Base-by-base conservation (phyloP, 2,888 invertebrate genomes). In the Parnassius apollo region DNA sequence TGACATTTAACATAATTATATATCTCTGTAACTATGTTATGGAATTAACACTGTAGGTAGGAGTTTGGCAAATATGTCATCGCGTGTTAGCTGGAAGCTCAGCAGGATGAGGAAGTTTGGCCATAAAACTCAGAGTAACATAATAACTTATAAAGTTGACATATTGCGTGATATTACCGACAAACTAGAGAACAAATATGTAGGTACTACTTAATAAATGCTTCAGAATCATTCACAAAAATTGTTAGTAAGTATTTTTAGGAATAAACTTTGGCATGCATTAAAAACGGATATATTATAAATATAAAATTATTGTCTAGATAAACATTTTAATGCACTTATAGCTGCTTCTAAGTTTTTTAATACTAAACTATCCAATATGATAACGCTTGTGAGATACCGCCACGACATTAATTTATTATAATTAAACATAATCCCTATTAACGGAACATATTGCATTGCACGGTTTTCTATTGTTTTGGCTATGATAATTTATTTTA, bases 21-120 rank as follows among this genome's bases (percentile, higher is more conserved):
- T 45, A 7, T 45, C 45, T 57, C 9, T 52, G 13, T 18, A 49
- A 22, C 51, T 62, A 53, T 58, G 45, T 25, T 11, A 45, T 45
- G 42, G 52, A 59, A 57, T 54, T 59, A 62, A 45, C 49, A 54
- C 44, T 42, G 57, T 59, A 46, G 48, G 58, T 42, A 8, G 35
- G 18, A 62, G 62, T 59, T 62, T 13, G 54, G 44, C 42, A 58
- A 66, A 54, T 61, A 59, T 65, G 65, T 63, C 62, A 66, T 57
- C 52, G 54, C 58, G 57, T 62, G 53, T 65, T 59, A 66, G 58
- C 62, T 61, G 49, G 52, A 44, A 56, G 61, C 62, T 58, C 59
- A 58, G 54, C 50, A 42, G 54, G 13, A 69, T 70, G 68, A 69
- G 66, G 59, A 75, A 77, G 70, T 77, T 77, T 59, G 68, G 65